phyloP scores from a whole-genome alignment of 2,113 vertebrate genomes.

The Proterorhinus semilunaris region DNA sequence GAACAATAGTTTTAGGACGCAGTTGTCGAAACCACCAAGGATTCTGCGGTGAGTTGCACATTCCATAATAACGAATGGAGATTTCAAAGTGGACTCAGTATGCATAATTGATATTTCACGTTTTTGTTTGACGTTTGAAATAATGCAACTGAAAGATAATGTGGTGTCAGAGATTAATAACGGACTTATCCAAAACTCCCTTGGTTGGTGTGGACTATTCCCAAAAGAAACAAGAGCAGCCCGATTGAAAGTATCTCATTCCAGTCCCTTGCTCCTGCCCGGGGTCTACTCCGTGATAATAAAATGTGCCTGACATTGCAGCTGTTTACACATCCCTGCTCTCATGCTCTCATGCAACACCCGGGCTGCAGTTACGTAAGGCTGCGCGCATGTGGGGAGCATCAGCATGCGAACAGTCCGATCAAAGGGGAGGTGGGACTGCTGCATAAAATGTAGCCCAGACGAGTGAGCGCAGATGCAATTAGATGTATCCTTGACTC shows the following conservation, averaged over 20 bases:
- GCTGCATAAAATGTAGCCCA: constrained; percentile 4
- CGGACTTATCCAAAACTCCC: too few species aligned
- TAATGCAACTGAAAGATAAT: too few species aligned
- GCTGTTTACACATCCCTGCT: constrained; percentile 69
- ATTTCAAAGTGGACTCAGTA: too few species aligned
- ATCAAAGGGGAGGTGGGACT: constrained; percentile 5
- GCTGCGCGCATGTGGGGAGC: constrained; percentile 26
- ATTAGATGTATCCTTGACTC: constrained; percentile 32
- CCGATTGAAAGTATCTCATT: constrained; percentile 1
- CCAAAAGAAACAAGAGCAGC: constrained; percentile 1
- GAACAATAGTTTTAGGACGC: constrained; percentile 7
- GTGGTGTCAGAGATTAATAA: too few species aligned
- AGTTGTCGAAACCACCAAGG: not conserved
- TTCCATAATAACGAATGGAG: too few species aligned
- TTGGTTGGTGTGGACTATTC: constrained; percentile 1
- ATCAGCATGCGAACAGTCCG: constrained; percentile 24
- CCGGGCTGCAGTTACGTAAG: constrained; percentile 56
- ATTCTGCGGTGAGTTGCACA: too few species aligned
- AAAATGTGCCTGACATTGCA: constrained; percentile 62
- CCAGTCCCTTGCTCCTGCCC: constrained; percentile 16
- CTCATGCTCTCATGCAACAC: constrained; percentile 50
- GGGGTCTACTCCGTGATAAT: constrained; percentile 46
- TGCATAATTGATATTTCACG: too few species aligned
- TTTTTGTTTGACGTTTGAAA: too few species aligned
- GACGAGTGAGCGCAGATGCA: constrained; percentile 24